Conservation (phyloP, 2,888 invertebrate genomes). For the Cancer borealis region DNA sequence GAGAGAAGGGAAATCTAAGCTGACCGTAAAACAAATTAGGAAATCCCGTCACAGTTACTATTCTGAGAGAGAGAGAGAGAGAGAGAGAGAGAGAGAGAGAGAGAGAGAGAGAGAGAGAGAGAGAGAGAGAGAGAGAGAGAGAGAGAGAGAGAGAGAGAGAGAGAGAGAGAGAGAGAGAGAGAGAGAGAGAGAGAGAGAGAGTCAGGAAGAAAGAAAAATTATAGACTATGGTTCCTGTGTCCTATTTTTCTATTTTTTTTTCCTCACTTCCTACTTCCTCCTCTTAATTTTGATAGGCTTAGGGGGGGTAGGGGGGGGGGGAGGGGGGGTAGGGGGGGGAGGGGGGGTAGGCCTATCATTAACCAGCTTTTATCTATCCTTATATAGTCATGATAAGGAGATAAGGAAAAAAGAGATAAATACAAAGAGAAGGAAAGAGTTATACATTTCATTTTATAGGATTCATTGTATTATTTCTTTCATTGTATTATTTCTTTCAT, state of each 20-base stretch:
- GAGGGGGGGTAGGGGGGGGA: no score
- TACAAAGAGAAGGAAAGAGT: no score
- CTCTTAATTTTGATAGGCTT: no score
- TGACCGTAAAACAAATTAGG: not conserved
- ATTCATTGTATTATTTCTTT: no score
- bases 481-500: no score
- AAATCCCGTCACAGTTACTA: not conserved
- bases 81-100: slow-evolving; percentile 11
- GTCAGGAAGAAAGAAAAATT: not conserved
- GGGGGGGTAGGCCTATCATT: no score
- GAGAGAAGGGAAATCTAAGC: not conserved
- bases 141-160: slow-evolving; percentile 11
- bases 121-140: slow-evolving; percentile 7
- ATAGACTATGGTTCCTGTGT: not conserved
- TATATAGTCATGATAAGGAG: no score
- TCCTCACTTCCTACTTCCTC: no score
- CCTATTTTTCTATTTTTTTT: not conserved
- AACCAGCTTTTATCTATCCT: no score
- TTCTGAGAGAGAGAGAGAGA: slow-evolving; percentile 15
- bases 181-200: slow-evolving; percentile 9
- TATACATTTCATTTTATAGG: no score
- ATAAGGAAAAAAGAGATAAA: no score
- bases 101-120: slow-evolving; percentile 17
- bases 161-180: slow-evolving; percentile 16
- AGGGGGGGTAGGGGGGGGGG: no score